phyloP scores from a whole-genome alignment of 2,888 invertebrate species.

The Halictus quadricinctus region DNA sequence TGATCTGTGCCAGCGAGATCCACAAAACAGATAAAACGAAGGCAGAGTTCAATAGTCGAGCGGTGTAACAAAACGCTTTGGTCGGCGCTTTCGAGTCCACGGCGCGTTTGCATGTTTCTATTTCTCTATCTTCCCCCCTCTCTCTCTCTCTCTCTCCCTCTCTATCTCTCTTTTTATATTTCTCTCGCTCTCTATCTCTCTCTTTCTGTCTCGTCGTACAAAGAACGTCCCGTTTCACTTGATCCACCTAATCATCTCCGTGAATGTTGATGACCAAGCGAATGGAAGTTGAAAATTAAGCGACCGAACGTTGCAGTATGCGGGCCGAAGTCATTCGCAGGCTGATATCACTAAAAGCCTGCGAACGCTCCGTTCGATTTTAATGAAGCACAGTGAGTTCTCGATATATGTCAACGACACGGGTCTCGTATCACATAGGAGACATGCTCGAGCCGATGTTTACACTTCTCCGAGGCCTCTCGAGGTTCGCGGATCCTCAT shows the following conservation, averaged over 20 bases:
- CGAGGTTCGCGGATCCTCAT: no score
- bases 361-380: background rate
- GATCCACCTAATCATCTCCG: slow-evolving; percentile 24
- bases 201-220: slow-evolving; percentile 28
- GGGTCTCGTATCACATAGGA: no score
- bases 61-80: slow-evolving; percentile 73
- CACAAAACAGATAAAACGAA: slow-evolving; percentile 31
- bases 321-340: background rate
- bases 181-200: slow-evolving; percentile 21
- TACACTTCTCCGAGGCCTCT: no score
- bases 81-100: slow-evolving; percentile 73
- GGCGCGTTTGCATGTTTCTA: slow-evolving; percentile 69
- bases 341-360: no score
- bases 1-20: slow-evolving; percentile 57
- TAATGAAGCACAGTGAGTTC: background rate
- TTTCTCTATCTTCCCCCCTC: slow-evolving; percentile 32
- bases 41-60: slow-evolving; percentile 62
- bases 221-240: slow-evolving; percentile 48
- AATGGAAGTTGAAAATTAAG: slow-evolving; percentile 1
- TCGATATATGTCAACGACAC: no score
- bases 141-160: slow-evolving; percentile 23
- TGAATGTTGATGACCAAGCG: background rate
- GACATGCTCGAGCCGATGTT: no score
- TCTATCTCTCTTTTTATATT: slow-evolving; percentile 22
- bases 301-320: background rate